Evolutionary conservation across 1,140 invertebrate genomes (phyloP), one percentile per base, ranked within the genome.

Genomic region (Zophobas morio): DNA sequence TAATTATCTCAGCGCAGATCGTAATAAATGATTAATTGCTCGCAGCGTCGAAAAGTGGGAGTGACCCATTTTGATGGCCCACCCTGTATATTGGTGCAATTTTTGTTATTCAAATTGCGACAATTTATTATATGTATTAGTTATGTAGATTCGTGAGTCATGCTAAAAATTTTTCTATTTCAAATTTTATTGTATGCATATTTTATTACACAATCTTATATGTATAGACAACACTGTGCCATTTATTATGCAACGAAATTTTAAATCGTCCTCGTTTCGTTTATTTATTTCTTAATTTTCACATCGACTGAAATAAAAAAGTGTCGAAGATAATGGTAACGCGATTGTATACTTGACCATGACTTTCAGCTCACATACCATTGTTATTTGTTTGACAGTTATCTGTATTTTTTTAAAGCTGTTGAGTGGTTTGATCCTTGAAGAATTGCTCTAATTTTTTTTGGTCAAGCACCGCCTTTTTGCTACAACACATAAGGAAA

Each of bases 371-470:
- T 66, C 60, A 66, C 37, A 57, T 63, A 63, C 6, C 60, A 66
- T 66, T 66, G 60, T 60, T 60, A 60, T 66, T 66, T 66, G n/a
- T 66, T 66, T 66, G 60, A 66, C 60, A 63, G 35, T 63, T 63
- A 63, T 20, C 3, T 2, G n/a, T 51, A 51, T 2, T 51, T 51
- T 51, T 2, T n/a, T 39, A 63, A 40, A 66, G 6, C 33, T 66
- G 60, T 40, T 66, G 39, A 66, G 60, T 20, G 60, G 42, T 42
- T 66, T 66, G 60, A 40, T 40, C 20, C 39, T 40, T 42, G 20
- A 66, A 66, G n/a, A 66, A 66, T 33, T 20, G 37, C 39, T 66
- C 60, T 42, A 39, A 53, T 40, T 66, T 66, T 66, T 42, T 42
- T 42, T 20, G 39, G n/a, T 39, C n/a, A 42, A 36, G 37, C 33